Evolutionary conservation across 2,888 invertebrate genomes (phyloP).

Genomic region (Clepsis dumicolana): DNA sequence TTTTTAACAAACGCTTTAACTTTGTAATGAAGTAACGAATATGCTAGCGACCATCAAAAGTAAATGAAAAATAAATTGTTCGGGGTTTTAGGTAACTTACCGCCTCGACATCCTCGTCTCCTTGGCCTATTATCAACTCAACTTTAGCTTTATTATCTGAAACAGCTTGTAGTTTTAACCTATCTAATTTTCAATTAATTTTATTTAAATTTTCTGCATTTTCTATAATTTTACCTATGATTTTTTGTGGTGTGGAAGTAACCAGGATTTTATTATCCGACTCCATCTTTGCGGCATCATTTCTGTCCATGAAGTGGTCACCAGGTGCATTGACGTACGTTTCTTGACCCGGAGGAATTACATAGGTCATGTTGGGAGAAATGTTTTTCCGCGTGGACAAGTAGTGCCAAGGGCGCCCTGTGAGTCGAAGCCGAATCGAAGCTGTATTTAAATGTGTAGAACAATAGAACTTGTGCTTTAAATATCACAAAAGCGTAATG

Average conservation of each 20-base stretch:
- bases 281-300: constrained; percentile 59
- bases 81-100: constrained; percentile 51
- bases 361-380: constrained; percentile 43
- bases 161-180: constrained; percentile 34
- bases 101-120: constrained; percentile 70
- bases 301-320: constrained; percentile 48
- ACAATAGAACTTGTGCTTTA: background rate
- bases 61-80: background rate
- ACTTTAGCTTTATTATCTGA: constrained; percentile 54
- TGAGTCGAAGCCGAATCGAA: background rate
- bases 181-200: background rate
- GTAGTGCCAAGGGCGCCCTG: constrained; percentile 67
- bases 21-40: constrained; percentile 19
- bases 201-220: background rate
- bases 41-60: background rate
- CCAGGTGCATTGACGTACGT: background rate
- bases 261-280: constrained; percentile 58
- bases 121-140: constrained; percentile 72
- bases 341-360: constrained; percentile 24
- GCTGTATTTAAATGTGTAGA: background rate
- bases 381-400: constrained; percentile 59
- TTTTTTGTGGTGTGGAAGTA: constrained; percentile 76
- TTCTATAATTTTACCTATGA: constrained; percentile 47
- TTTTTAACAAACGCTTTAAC: background rate
- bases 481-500: background rate